Evolutionary conservation across 2,797 vertebrate species (phyloP).

Genomic region (Eutrigla gurnardus): DNA sequence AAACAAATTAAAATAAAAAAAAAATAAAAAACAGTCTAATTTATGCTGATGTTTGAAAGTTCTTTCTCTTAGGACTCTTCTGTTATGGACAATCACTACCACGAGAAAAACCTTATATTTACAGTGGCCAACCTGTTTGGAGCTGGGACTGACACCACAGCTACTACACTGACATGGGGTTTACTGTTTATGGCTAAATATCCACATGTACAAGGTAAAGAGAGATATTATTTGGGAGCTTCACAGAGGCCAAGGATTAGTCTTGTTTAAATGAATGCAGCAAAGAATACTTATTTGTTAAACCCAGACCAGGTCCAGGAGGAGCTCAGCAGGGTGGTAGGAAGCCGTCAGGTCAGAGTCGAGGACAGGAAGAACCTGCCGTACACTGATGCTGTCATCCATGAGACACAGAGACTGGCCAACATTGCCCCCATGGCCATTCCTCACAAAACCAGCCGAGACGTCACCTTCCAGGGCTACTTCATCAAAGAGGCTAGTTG

Average conservation of each 20-base stretch:
- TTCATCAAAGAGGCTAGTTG: constrained; percentile 70
- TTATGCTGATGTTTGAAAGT: too few relatives aligned
- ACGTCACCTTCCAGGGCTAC: constrained; percentile 74
- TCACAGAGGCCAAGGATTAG: not conserved
- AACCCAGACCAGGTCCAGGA: constrained; percentile 71
- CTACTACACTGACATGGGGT: constrained; percentile 74
- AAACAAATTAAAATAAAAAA: not conserved
- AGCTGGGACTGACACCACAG: too few relatives aligned
- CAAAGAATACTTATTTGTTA: not conserved
- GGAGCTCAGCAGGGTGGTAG: constrained; percentile 69
- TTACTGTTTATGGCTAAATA: constrained; percentile 82
- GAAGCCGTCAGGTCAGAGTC: constrained; percentile 48
- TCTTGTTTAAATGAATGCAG: not conserved
- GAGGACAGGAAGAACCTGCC: constrained; percentile 72
- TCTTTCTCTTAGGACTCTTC: constrained; percentile 48
- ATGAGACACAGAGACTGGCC: constrained; percentile 73
- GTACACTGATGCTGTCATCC: constrained; percentile 74
- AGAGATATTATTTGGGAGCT: not conserved
- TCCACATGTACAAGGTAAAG: constrained; percentile 77
- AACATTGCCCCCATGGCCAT: constrained; percentile 57
- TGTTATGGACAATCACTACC: constrained; percentile 45
- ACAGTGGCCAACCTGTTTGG: too few relatives aligned
- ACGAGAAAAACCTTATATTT: too few relatives aligned
- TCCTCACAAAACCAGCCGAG: constrained; percentile 64
- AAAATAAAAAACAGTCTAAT: not conserved